A percentile compares a stretch with the other conserved stretches of the same genome.
Evolutionary conservation across 1,140 invertebrate species (phyloP).

Genomic region (Drosophila watanabei): DNA sequence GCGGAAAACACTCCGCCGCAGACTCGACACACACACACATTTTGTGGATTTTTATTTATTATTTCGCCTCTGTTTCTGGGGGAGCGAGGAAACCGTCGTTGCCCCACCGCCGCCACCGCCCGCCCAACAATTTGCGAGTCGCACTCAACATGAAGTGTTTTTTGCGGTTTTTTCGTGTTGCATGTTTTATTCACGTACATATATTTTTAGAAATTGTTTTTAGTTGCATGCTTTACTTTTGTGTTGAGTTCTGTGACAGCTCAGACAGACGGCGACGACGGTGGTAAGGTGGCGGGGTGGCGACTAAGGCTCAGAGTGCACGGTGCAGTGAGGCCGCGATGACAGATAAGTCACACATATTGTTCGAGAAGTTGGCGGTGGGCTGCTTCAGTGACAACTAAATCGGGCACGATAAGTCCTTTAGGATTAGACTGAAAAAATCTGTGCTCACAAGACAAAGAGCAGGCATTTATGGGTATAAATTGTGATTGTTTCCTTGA

Average conservation of each 20-base stretch:
- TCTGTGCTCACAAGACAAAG: neutral
- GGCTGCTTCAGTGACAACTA: neutral
- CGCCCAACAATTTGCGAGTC: slow-evolving; percentile 59
- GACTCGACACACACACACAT: slow-evolving; percentile 44
- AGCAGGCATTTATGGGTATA: neutral
- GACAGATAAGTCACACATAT: slow-evolving; percentile 75
- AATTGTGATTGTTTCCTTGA: neutral
- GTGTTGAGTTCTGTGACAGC: slow-evolving; percentile 43
- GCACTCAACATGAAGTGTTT: slow-evolving; percentile 76
- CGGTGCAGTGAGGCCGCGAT: slow-evolving; percentile 33
- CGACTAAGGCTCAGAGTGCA: slow-evolving; percentile 13
- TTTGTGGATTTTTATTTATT: slow-evolving; percentile 81
- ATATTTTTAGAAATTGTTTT: slow-evolving; percentile 82
- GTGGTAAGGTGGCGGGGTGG: neutral
- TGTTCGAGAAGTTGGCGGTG: slow-evolving; percentile 28
- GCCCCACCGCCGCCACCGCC: neutral
- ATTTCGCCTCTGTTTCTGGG: slow-evolving; percentile 47
- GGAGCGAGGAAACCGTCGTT: slow-evolving; percentile 1
- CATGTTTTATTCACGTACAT: slow-evolving; percentile 55
- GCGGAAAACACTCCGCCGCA: slow-evolving; percentile 44
- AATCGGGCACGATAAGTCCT: slow-evolving; percentile 1
- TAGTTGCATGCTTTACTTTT: slow-evolving; percentile 68
- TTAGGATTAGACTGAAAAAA: neutral
- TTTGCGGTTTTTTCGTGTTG: slow-evolving; percentile 72
- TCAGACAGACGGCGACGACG: slow-evolving; percentile 8